phyloP scores from a whole-genome alignment of 2,797 vertebrate genomes.

The Xerus rutilus region DNA sequence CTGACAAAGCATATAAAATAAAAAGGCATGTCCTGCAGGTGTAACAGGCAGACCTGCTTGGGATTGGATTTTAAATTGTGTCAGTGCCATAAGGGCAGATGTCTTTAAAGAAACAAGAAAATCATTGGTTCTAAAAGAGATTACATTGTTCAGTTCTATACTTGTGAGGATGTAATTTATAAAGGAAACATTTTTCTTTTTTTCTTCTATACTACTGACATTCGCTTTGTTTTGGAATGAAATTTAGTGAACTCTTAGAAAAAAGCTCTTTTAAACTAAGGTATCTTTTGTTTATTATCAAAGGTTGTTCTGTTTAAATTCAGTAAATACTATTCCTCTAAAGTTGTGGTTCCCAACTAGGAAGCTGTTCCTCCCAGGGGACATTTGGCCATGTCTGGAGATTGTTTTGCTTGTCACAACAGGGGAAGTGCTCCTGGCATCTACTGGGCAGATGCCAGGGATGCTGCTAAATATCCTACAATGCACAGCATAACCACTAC shows the following conservation, averaged over 20 bases:
- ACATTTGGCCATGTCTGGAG: not conserved
- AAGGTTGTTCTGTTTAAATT: not conserved
- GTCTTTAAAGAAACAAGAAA: constrained; percentile 74
- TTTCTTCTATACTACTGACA: not conserved
- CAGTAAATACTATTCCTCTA: not conserved
- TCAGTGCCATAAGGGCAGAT: constrained; percentile 24
- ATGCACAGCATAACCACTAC: not conserved
- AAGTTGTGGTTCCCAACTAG: not conserved
- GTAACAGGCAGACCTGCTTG: not conserved
- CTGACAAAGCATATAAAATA: constrained; percentile 55
- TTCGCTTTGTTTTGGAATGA: constrained; percentile 18
- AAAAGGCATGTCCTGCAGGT: constrained; percentile 29
- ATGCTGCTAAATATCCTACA: not conserved
- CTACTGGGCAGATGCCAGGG: not conserved
- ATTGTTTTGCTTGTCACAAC: not conserved
- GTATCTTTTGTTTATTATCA: not conserved
- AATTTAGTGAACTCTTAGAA: constrained; percentile 15
- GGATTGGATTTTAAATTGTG: constrained; percentile 69
- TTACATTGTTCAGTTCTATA: constrained; percentile 7
- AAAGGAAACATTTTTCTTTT: constrained; percentile 9
- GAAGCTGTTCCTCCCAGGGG: too few species aligned
- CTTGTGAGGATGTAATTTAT: constrained; percentile 53
- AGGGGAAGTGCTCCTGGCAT: not conserved
- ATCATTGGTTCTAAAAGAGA: constrained; percentile 54
- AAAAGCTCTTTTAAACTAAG: not conserved